Evolutionary conservation across 2,113 vertebrate genomes (phyloP).

Genomic region (Onychostoma macrolepis): DNA sequence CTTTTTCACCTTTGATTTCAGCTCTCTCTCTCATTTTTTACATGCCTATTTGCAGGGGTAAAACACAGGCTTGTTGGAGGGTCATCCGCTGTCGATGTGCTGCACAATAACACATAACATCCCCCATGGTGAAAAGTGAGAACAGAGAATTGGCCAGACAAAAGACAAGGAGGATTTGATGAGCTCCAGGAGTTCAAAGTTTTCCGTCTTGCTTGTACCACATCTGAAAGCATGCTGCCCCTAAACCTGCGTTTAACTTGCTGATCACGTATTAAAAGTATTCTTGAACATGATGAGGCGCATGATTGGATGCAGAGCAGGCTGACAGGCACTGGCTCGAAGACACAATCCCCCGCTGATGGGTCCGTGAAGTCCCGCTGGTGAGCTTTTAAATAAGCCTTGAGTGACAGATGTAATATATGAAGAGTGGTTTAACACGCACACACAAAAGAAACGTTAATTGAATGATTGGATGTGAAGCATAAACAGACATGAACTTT

Average conservation of each 20-base stretch:
- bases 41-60: slow-evolving; percentile 61
- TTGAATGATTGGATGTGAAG: slow-evolving; percentile 49
- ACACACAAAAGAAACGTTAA: slow-evolving; percentile 60
- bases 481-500: slow-evolving; percentile 60
- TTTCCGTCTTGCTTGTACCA: slow-evolving; percentile 50
- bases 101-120: slow-evolving; percentile 77
- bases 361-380: slow-evolving; percentile 10
- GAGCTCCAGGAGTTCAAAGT: slow-evolving; percentile 68
- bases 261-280: slow-evolving; percentile 33
- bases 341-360: not conserved
- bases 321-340: slow-evolving; percentile 62
- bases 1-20: slow-evolving; percentile 68
- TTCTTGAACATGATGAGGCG: slow-evolving; percentile 58
- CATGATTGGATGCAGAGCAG: slow-evolving; percentile 66
- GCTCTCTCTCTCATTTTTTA: slow-evolving; percentile 56
- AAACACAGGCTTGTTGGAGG: slow-evolving; percentile 67
- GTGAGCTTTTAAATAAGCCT: not conserved
- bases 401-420: slow-evolving; percentile 67
- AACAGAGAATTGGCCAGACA: slow-evolving; percentile 69
- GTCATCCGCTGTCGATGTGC: slow-evolving; percentile 72
- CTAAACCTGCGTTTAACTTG: slow-evolving; percentile 57
- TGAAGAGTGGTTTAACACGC: slow-evolving; percentile 57
- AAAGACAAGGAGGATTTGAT: slow-evolving; percentile 62
- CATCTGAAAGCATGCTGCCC: slow-evolving; percentile 65
- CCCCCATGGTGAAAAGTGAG: slow-evolving; percentile 62